These are phyloP conservation scores for Acanthosepion pharaonis DNA, from an alignment of 2,888 invertebrate species.

Conservation along the genomic window DNA sequence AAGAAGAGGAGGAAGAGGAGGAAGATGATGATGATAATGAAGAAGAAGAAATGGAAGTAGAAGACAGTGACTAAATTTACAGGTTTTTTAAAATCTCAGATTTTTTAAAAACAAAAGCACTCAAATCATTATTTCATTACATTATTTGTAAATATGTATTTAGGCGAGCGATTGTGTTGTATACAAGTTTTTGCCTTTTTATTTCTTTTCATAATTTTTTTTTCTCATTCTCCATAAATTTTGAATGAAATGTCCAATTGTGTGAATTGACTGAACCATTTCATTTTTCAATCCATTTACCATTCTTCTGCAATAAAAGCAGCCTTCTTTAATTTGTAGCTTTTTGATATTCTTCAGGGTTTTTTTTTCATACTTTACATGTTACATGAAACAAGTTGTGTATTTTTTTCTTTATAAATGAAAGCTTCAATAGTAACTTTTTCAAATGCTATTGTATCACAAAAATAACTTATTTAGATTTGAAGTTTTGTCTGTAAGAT, in stretches of 20 bases:
- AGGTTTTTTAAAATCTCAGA: not conserved
- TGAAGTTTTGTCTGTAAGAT: too few species aligned
- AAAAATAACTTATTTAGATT: too few species aligned
- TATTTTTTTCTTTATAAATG: not conserved
- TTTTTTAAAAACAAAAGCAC: not conserved
- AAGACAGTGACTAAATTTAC: not conserved
- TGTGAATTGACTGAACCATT: not conserved
- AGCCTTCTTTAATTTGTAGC: not conserved
- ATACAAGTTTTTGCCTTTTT: not conserved
- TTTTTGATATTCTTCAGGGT: not conserved
- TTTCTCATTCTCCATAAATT: not conserved
- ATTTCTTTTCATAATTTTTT: not conserved
- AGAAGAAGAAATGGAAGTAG: constrained; percentile 20
- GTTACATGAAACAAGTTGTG: not conserved
- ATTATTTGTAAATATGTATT: not conserved
- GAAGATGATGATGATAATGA: constrained; percentile 45
- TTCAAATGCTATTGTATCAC: not conserved
- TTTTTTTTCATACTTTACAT: constrained; percentile 16
- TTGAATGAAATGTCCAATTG: not conserved
- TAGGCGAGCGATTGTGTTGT: not conserved
- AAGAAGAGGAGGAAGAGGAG: constrained; percentile 47
- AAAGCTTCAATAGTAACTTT: not conserved
- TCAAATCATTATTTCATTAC: constrained; percentile 1
- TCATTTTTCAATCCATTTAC: not conserved
- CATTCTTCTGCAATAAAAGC: not conserved